Conservation (phyloP, 2,797 vertebrate genomes). For the Tenualosa ilisha region DNA sequence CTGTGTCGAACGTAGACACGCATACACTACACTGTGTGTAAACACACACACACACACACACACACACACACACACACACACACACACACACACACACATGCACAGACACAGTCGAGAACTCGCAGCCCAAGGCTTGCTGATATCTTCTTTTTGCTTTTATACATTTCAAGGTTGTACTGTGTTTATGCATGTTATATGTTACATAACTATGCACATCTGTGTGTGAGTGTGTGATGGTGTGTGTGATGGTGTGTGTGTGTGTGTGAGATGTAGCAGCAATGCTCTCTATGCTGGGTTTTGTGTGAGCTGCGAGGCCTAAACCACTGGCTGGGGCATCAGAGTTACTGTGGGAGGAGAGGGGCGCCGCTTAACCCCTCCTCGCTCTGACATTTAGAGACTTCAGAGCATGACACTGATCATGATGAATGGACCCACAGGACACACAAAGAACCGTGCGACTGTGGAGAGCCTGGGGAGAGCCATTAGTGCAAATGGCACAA, state of each 20-base stretch:
- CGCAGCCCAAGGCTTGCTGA: background rate
- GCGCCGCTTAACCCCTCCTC: background rate
- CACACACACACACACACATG: too few relatives aligned
- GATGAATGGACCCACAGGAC: background rate
- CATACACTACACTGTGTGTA: too few relatives aligned
- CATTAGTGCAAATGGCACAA: too few relatives aligned
- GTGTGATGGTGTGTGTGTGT: too few relatives aligned
- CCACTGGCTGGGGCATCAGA: background rate
- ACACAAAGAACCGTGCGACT: background rate
- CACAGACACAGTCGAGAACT: background rate
- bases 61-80: background rate
- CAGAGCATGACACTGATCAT: slow-evolving; percentile 18
- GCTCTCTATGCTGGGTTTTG: background rate
- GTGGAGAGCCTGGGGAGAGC: background rate
- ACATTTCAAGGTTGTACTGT: background rate
- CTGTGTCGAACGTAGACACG: background rate
- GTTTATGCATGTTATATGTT: background rate
- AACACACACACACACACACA: too few relatives aligned
- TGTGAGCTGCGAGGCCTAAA: background rate
- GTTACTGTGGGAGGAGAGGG: background rate
- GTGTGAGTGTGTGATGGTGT: too few relatives aligned
- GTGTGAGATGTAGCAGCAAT: background rate
- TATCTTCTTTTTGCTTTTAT: background rate
- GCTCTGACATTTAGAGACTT: slow-evolving; percentile 15
- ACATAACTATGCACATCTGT: too few relatives aligned